A percentile compares a stretch with the other conserved stretches of the same genome.
phyloP scores from a whole-genome alignment of 2,888 invertebrate species.

The Heteropelma amictum region DNA sequence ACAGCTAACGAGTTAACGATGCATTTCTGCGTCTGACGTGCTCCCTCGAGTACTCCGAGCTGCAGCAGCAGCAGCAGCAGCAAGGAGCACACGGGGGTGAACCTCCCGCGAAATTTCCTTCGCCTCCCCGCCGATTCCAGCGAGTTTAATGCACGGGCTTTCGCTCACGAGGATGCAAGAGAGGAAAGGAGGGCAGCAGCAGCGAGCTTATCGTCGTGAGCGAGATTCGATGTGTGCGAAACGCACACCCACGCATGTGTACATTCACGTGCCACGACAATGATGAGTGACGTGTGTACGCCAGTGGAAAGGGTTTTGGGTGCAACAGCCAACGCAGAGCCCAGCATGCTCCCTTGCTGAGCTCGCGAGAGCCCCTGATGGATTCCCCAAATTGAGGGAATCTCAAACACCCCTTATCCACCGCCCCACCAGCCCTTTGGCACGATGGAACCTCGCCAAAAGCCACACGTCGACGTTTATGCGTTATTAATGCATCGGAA shows the following conservation, averaged over 20 bases:
- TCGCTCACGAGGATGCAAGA: no score
- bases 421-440: constrained; percentile 44
- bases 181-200: no score
- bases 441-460: constrained; percentile 66
- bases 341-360: constrained; percentile 30
- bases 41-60: no score
- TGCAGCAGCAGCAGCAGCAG: no score
- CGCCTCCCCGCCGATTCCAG: no score
- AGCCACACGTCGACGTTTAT: constrained; percentile 71
- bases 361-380: constrained; percentile 63
- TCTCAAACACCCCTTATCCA: no score
- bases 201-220: not conserved
- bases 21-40: constrained; percentile 58
- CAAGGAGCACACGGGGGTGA: no score
- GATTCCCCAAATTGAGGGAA: constrained; percentile 71
- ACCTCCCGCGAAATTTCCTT: no score
- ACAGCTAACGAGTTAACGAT: constrained; percentile 59
- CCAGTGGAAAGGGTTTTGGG: constrained; percentile 36
- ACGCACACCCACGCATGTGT: not conserved
- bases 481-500: constrained; percentile 74
- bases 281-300: no score
- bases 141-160: no score
- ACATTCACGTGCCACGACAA: not conserved
- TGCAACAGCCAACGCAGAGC: constrained; percentile 49
- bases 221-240: not conserved